Conservation (phyloP, 2,888 invertebrate genomes). For the Steromphala cineraria region DNA sequence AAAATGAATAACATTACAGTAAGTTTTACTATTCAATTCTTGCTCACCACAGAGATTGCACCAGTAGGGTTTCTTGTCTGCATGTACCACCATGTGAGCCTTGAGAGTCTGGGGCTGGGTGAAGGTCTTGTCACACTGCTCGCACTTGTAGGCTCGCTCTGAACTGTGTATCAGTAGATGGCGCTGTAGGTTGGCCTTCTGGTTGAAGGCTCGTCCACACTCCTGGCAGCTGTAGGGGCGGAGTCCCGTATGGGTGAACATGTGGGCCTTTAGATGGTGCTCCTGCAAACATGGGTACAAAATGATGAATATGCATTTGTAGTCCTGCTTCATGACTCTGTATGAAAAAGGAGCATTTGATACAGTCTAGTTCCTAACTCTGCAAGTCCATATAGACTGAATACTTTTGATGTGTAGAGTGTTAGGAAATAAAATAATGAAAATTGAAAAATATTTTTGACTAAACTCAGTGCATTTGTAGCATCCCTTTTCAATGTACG, state of each 20-base stretch:
- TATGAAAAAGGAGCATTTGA: too few species aligned
- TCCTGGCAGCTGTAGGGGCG: slow-evolving; percentile 72
- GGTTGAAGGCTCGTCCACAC: slow-evolving; percentile 74
- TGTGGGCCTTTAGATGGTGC: slow-evolving; percentile 75
- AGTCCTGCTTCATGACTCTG: too few species aligned
- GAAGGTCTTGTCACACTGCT: slow-evolving; percentile 74
- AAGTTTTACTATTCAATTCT: too few species aligned
- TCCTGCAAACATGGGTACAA: slow-evolving; percentile 68
- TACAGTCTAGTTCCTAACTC: too few species aligned
- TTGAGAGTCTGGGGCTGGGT: slow-evolving; percentile 75
- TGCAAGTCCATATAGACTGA: too few species aligned
- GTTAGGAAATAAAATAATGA: too few species aligned
- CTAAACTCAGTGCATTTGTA: too few species aligned
- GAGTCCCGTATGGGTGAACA: slow-evolving; percentile 74
- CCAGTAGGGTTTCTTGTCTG: slow-evolving; percentile 74
- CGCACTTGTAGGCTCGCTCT: slow-evolving; percentile 71
- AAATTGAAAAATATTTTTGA: too few species aligned
- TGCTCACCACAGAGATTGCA: slow-evolving; percentile 74
- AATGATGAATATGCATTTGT: too few species aligned
- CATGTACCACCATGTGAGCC: slow-evolving; percentile 75
- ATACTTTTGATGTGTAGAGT: too few species aligned
- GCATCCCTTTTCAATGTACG: too few species aligned
- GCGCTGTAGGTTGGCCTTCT: slow-evolving; percentile 75
- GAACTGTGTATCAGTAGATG: slow-evolving; percentile 74
- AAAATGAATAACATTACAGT: neutral